These are phyloP conservation scores for Spilarctia lutea DNA, from an alignment of 2,888 invertebrate species.

Conservation along the genomic window DNA sequence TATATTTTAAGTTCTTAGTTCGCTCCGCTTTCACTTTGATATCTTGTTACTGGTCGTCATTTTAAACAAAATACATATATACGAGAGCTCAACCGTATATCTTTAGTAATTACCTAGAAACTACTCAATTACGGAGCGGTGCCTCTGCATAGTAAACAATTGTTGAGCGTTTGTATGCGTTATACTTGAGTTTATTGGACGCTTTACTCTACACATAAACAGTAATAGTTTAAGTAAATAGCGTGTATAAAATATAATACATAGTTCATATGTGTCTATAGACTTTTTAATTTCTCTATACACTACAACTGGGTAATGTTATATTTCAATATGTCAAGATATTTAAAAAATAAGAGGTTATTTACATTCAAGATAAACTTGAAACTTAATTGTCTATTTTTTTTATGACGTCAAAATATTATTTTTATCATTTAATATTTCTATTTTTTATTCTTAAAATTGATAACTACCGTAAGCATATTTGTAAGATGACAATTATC, in stretches of 20 bases:
- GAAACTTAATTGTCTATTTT: too few species aligned
- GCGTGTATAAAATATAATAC: not conserved
- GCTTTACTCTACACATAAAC: not conserved
- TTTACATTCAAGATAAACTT: too few species aligned
- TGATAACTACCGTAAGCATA: too few species aligned
- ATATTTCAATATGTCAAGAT: too few species aligned
- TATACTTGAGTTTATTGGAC: conserved; percentile 3
- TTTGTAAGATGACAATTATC: too few species aligned
- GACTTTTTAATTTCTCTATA: not conserved
- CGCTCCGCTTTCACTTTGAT: not conserved
- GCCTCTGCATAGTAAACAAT: not conserved
- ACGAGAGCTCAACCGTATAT: not conserved
- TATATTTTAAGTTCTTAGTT: not conserved
- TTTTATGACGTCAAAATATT: too few species aligned
- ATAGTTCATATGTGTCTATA: not conserved
- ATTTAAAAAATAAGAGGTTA: too few species aligned
- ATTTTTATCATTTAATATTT: too few species aligned
- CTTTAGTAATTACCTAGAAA: conserved; percentile 1
- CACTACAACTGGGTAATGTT: too few species aligned
- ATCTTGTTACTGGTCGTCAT: not conserved
- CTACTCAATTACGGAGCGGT: conserved; percentile 3
- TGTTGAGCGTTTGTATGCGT: not conserved
- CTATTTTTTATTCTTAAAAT: too few species aligned
- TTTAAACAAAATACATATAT: not conserved
- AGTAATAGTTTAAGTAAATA: not conserved